Evolutionary conservation across 2,797 vertebrate species (phyloP), one percentile per base, ranked within the genome.

Genomic region (Parambassis ranga): DNA sequence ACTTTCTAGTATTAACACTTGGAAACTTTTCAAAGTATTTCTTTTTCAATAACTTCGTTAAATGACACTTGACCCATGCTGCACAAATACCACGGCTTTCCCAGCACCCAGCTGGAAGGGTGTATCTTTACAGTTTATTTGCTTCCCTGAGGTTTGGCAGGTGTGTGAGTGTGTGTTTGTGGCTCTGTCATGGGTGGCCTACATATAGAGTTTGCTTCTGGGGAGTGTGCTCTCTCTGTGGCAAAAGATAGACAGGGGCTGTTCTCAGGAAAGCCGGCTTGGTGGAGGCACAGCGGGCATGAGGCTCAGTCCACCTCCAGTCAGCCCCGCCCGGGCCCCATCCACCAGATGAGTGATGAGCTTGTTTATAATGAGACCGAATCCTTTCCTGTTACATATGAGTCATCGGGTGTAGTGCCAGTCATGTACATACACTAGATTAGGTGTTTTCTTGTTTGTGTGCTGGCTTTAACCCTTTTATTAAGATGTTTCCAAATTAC

Each of bases 341-440:
- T 79, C 79, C 71, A 76, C 61, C 30, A 44, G 64, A 84, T 86
- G 84, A 89, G 73, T 78, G 86, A 88, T 65, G 84, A 84, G 71
- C 63, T 78, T 78, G 70, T 82, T 84, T 77, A 68, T 83, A 82
- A 85, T 80, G 65, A 71, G 49, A 63, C 48, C 42, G 76, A 82
- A 87, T 83, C 77, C 72, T 57, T 88, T 86, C 77, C 81, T 80
- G 85, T 78, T 77, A 55, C 33, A 18, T 32, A 66, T 85, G 84
- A 89, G 57, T 90, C 84, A 85, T 15, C 52, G 81, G 72, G 83
- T 73, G 78, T 75, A 73, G 75, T 77, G 76, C 77, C 66, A 65
- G 35, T 67, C 59, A 49, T 53, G 53, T 50, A 28, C 18, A 18
- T 57, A 71, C 56, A 44, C 41, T 64, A 27, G 18, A 49, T 56